These are phyloP conservation scores for Megatriorchis doriae DNA, from an alignment of 2,113 vertebrate species.

Conservation along the genomic window DNA sequence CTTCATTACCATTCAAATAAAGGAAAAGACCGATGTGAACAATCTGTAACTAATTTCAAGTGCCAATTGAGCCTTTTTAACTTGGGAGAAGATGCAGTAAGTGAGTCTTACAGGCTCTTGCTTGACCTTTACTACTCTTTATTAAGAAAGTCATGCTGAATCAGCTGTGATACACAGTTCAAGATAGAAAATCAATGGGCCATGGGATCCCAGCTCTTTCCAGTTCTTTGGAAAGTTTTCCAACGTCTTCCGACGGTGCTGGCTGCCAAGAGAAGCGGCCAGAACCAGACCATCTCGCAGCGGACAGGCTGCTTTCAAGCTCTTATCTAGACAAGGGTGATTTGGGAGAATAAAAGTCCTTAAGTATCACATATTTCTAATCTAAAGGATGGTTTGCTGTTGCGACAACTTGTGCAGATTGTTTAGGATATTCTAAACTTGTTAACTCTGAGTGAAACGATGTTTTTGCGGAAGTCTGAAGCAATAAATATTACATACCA, in stretches of 20 bases:
- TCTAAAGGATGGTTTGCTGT: not conserved
- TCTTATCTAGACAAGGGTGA: not conserved
- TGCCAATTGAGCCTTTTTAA: not conserved
- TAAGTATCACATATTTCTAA: not conserved
- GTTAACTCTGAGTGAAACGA: not conserved
- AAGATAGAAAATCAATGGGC: not conserved
- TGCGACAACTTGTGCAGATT: rapidly evolving
- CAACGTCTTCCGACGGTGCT: rapidly evolving
- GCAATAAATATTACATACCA: rapidly evolving
- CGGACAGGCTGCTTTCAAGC: not conserved
- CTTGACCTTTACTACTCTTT: not conserved
- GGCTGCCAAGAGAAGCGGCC: rapidly evolving
- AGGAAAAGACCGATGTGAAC: not conserved
- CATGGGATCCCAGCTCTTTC: not conserved
- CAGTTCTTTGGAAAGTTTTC: not conserved
- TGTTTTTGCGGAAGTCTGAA: not conserved
- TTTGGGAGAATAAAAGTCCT: not conserved
- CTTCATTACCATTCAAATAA: not conserved
- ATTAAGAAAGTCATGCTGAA: not conserved
- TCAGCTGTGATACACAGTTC: not conserved
- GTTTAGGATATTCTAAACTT: not conserved
- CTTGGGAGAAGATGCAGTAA: not conserved
- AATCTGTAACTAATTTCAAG: slow-evolving; percentile 47
- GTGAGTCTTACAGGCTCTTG: not conserved
- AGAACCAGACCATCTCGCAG: not conserved